Evolutionary conservation across 2,888 invertebrate genomes (phyloP).

Genomic region (Maniola hyperantus): DNA sequence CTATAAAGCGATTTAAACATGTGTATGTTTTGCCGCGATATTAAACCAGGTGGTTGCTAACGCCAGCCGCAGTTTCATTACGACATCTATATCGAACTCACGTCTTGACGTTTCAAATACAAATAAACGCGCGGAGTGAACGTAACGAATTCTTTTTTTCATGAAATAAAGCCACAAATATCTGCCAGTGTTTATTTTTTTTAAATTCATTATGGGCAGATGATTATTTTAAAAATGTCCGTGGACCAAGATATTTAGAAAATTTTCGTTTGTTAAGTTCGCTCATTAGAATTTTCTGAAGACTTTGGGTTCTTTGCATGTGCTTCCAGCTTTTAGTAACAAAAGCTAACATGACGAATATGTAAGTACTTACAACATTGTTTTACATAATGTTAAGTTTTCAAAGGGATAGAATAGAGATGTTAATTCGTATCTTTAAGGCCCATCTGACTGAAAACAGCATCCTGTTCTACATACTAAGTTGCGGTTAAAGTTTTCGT

Average conservation of each 20-base stretch:
- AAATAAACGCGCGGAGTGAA: constrained; percentile 57
- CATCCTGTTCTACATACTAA: constrained; percentile 5
- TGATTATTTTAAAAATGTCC: constrained; percentile 39
- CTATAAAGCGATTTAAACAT: constrained; percentile 12
- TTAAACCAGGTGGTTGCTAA: constrained; percentile 53
- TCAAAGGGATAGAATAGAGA: constrained; percentile 8
- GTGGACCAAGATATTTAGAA: constrained; percentile 28
- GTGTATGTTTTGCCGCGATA: constrained; percentile 38
- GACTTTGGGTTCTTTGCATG: constrained; percentile 45
- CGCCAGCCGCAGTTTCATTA: constrained; percentile 54
- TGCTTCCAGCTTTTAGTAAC: constrained; percentile 47
- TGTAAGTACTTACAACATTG: constrained; percentile 53
- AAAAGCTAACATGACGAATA: constrained; percentile 55
- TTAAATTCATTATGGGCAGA: constrained; percentile 47
- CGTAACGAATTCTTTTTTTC: constrained; percentile 41
- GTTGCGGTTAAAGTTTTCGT: background rate
- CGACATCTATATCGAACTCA: constrained; percentile 48
- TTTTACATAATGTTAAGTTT: constrained; percentile 45
- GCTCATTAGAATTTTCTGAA: constrained; percentile 34
- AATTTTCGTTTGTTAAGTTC: constrained; percentile 45
- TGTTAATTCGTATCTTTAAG: constrained; percentile 13
- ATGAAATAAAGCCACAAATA: constrained; percentile 21
- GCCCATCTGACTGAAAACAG: background rate
- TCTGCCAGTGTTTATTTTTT: constrained; percentile 43
- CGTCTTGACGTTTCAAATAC: constrained; percentile 49